A percentile compares a stretch with the other conserved stretches of the same genome.
phyloP scores from a whole-genome alignment of 2,113 vertebrate genomes.

The Tenebrosternarchus preto region DNA sequence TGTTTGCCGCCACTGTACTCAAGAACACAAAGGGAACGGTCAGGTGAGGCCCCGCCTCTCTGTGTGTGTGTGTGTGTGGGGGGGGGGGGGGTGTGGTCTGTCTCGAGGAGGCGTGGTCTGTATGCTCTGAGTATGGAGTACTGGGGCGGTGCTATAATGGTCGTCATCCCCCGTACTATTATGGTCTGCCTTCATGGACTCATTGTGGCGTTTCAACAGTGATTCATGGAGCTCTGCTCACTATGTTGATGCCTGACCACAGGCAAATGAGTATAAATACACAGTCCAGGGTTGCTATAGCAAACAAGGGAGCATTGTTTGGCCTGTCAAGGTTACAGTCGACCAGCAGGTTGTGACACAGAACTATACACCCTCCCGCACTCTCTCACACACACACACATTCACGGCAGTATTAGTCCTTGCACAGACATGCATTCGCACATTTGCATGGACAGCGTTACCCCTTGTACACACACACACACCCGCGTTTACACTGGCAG shows the following conservation, averaged over 20 bases:
- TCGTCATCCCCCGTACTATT: constrained; percentile 2
- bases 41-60: constrained; percentile 79
- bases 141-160: no score
- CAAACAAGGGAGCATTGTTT: constrained; percentile 16
- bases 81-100: no score
- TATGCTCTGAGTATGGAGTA: not conserved
- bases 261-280: constrained; percentile 44
- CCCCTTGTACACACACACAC: not conserved
- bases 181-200: constrained; percentile 21
- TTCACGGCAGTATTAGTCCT: not conserved
- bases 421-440: not conserved
- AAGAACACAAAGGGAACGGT: constrained; percentile 93
- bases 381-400: not conserved
- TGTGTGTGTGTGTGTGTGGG: no score
- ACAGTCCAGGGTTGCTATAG: constrained; percentile 7
- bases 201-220: not conserved
- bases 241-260: constrained; percentile 56
- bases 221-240: not conserved
- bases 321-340: constrained; percentile 3
- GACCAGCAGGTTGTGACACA: not conserved
- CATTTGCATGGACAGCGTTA: not conserved
- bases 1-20: constrained; percentile 89
- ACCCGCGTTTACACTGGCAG: no score
- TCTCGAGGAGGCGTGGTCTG: not conserved
- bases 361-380: not conserved